Evolutionary conservation across 2,888 invertebrate genomes (phyloP), one percentile per base, ranked within the genome.

Genomic region (Acrobasis suavella): DNA sequence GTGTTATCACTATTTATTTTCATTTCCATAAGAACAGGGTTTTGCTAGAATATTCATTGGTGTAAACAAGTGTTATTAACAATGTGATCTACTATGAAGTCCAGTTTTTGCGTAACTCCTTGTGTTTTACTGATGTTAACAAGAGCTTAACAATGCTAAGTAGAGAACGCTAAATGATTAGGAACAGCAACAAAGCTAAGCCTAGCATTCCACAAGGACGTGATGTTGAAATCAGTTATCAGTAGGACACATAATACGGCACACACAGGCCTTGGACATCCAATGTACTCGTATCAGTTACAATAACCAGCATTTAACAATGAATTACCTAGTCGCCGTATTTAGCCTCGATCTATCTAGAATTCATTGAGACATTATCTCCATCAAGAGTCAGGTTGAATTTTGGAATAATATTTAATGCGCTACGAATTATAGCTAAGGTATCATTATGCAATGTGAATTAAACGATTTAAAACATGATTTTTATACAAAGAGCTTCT

Each of bases 1-100:
- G 62, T 62, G 63, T 59, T 65, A 62, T 63, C 64, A 50, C 62
- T 52, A 42, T 42, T 60, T 60, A 51, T 52, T 52, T 50, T 51
- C 51, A 62, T 64, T 63, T 63, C 52, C 64, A 67, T 61, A 59
- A 65, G 62, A 63, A 66, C 60, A 60, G 60, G 58, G 62, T 61
- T 60, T 60, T 70, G 60, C 60, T 66, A 60, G 64, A 65, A 59
- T 60, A 60, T 66, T 65, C 64, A 69, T 69, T 65, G 54, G 65
- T 62, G 67, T 67, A 55, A 55, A 39, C 55, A 39, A 38, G 55
- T 42, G 56, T 17, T 56, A 39, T 56, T 14, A 42, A 9, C 42
- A 22, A 3, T 56, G 8, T 42, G 17, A 42, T 56, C 22, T 5
- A 14, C 38, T 15, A 15, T 32, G 50, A 50, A n/a, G 15, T 5